Base-by-base conservation (phyloP, 2,888 invertebrate genomes). In the Pegoplata infirma region DNA sequence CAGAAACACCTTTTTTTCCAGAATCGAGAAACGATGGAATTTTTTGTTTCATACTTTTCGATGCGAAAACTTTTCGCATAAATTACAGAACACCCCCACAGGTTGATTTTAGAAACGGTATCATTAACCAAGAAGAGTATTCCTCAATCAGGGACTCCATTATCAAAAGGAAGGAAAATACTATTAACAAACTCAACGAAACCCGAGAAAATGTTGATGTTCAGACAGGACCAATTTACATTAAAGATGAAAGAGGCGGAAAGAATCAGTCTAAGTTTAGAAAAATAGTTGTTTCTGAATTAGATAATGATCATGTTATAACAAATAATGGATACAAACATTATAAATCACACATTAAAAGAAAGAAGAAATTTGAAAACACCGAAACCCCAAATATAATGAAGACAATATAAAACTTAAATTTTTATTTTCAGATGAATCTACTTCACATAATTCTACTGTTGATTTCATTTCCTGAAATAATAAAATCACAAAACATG, bases 331-430 rank as follows among this genome's bases (percentile, higher is more conserved):
- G 53, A 36, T 17, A 40, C 17, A 53, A 66, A 66, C 40, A 53
- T n/a, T 66, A n/a, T n/a, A n/a, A n/a, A n/a, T n/a, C n/a, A 66
- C 53, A 66, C 2, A 66, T 66, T 28, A 66, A 53, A 44, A 53
- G 53, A 6, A 53, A 17, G 16, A 66, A 53, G 17, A 49, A 53
- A 66, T 44, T 53, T 16, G 25, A 66, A 25, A 46, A 53, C 14
- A 25, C 40, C 32, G 36, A 66, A 36, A 66, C 51, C 23, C 14
- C 12, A 40, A n/a, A 23, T 23, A 32, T n/a, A 63, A 17, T 56
- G 28, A 32, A 56, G 19, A 56, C 28, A 12, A 28, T 19, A 63
- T 49, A 28, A 19, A 53, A n/a, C n/a, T n/a, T n/a, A n/a, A n/a
- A n/a, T n/a, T n/a, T n/a, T n/a, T n/a, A n/a, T n/a, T n/a, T n/a